Conservation (phyloP, 2,113 vertebrate genomes). For the Eurypyga helias region DNA sequence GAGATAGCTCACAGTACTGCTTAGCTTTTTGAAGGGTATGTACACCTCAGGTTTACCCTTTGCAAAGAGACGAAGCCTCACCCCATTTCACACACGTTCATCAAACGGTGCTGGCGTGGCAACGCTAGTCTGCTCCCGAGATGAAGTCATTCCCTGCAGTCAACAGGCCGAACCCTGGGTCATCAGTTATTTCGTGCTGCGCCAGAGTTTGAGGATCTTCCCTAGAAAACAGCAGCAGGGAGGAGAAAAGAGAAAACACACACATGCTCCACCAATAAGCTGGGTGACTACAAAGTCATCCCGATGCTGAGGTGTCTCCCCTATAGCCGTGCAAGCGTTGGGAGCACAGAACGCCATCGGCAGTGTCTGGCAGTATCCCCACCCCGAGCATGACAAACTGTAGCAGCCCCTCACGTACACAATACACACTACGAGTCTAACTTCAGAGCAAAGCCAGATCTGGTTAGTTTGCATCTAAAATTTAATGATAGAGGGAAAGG, state of each 20-base stretch:
- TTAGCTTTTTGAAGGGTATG: neutral
- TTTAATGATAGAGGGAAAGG: neutral
- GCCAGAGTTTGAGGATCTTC: neutral
- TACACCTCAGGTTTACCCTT: neutral
- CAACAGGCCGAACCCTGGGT: neutral
- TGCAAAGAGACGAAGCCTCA: neutral
- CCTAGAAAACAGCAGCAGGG: neutral
- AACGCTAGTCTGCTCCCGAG: neutral
- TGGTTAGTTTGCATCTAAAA: neutral
- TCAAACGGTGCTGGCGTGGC: neutral
- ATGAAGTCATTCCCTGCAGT: neutral
- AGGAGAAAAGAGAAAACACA: neutral
- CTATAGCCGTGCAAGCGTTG: neutral
- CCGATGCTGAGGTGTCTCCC: neutral
- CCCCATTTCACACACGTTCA: neutral
- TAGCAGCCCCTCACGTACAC: neutral
- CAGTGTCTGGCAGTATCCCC: neutral
- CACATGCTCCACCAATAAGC: neutral
- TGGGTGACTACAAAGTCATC: neutral
- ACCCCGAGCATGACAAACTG: neutral
- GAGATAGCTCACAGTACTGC: neutral
- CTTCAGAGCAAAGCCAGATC: neutral
- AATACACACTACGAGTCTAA: neutral
- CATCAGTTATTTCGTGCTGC: neutral
- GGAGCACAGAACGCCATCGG: neutral